Evolutionary conservation across 2,797 vertebrate species (phyloP).

Genomic region (Atherinosoma microstoma): DNA sequence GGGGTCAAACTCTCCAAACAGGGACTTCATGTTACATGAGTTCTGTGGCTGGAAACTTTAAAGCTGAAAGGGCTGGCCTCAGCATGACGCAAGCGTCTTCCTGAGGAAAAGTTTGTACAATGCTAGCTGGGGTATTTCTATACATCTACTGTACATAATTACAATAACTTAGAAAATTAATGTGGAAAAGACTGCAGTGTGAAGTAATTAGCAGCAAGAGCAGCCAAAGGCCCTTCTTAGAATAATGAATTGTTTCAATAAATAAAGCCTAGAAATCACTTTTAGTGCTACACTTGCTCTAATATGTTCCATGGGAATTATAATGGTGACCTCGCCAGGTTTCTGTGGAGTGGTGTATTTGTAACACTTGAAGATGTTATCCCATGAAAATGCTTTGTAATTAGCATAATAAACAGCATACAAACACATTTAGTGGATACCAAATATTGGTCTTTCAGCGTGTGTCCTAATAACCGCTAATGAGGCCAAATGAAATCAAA

Average conservation of each 20-base stretch:
- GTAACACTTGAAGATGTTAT: constrained; percentile 36
- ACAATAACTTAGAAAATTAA: constrained; percentile 64
- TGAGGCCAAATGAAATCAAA: constrained; percentile 45
- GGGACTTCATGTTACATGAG: constrained; percentile 20
- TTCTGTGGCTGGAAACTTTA: constrained; percentile 7
- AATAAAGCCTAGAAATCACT: constrained; percentile 50
- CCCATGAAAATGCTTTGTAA: constrained; percentile 38
- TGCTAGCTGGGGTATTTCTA: constrained; percentile 23
- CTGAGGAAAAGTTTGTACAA: neutral
- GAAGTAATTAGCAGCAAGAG: constrained; percentile 64
- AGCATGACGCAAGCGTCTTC: constrained; percentile 5
- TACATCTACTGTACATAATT: constrained; percentile 51
- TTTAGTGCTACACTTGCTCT: constrained; percentile 36
- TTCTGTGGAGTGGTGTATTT: constrained; percentile 47
- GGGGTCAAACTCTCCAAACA: constrained; percentile 52
- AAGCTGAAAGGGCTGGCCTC: constrained; percentile 16
- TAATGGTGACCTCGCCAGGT: constrained; percentile 30
- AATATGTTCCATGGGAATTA: constrained; percentile 41
- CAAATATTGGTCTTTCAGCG: constrained; percentile 57
- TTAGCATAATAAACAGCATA: constrained; percentile 58
- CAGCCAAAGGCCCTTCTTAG: constrained; percentile 39
- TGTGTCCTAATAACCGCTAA: constrained; percentile 47
- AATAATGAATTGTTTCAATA: constrained; percentile 63
- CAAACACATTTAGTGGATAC: constrained; percentile 50
- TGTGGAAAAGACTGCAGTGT: constrained; percentile 47